These are phyloP conservation scores for Urocyon cinereoargenteus DNA, from an alignment of 2,797 vertebrate genomes.

Conservation along the genomic window DNA sequence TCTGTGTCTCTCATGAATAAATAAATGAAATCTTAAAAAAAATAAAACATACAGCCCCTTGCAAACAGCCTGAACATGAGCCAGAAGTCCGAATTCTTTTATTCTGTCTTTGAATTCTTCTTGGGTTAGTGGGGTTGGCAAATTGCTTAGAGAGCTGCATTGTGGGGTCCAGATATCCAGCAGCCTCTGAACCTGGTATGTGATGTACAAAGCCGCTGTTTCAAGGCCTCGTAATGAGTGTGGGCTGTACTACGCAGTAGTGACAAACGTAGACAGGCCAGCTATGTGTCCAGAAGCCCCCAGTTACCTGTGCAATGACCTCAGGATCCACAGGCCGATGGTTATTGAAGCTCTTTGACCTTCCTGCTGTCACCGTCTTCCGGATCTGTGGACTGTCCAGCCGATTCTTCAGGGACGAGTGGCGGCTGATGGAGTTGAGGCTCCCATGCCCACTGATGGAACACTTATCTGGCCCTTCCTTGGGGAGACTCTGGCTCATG, in stretches of 20 bases:
- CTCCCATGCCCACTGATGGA: slow-evolving; percentile 95
- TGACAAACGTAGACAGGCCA: accelerated
- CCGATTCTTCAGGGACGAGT: slow-evolving; percentile 97
- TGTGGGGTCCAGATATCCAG: background rate
- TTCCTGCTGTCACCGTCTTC: slow-evolving; percentile 93
- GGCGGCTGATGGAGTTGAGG: slow-evolving; percentile 97
- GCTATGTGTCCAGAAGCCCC: background rate
- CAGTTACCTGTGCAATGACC: slow-evolving; percentile 94
- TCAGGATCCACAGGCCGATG: slow-evolving; percentile 97
- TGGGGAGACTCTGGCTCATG: slow-evolving; percentile 91
- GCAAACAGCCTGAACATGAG: background rate
- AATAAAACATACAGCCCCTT: background rate
- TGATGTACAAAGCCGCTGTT: accelerated
- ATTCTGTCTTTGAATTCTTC: background rate
- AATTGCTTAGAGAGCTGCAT: background rate
- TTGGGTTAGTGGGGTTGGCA: background rate
- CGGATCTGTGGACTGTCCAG: slow-evolving; percentile 97
- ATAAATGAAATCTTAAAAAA: too few species aligned
- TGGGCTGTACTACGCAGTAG: background rate
- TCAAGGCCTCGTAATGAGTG: background rate
- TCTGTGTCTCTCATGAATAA: too few species aligned
- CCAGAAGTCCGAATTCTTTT: background rate
- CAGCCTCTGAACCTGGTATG: background rate
- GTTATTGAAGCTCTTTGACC: slow-evolving; percentile 99
- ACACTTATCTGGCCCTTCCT: slow-evolving; percentile 95